phyloP scores from a whole-genome alignment of 1,140 invertebrate species.

The Drosophila saltans region DNA sequence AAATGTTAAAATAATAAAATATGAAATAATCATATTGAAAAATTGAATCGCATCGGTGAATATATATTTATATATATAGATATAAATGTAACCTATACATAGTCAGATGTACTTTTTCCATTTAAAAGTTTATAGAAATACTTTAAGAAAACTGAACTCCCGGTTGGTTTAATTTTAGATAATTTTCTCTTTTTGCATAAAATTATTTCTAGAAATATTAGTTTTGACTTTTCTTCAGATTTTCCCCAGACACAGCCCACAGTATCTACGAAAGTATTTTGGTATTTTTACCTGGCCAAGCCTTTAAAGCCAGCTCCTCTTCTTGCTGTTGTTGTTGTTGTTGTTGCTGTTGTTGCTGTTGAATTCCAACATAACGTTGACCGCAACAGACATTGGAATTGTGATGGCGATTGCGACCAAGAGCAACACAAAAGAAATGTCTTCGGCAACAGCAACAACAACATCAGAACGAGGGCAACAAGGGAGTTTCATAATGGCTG shows the following conservation, averaged over 20 bases:
- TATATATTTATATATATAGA: too few relatives aligned
- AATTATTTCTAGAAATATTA: too few relatives aligned
- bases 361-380: constrained; percentile 78
- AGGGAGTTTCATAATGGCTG: constrained; percentile 71
- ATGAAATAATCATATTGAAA: too few relatives aligned
- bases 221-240: constrained; percentile 2
- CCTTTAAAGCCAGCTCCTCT: constrained; percentile 53
- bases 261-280: constrained; percentile 11
- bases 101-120: too few relatives aligned
- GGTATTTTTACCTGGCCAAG: constrained; percentile 69
- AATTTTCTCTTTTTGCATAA: too few relatives aligned
- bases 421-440: constrained; percentile 59
- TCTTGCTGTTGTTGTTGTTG: constrained; percentile 27
- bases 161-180: too few relatives aligned
- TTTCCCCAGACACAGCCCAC: constrained; percentile 11
- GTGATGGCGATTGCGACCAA: constrained; percentile 46
- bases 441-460: constrained; percentile 39
- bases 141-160: too few relatives aligned
- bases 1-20: too few relatives aligned
- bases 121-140: too few relatives aligned
- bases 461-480: constrained; percentile 13
- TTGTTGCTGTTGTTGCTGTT: constrained; percentile 49
- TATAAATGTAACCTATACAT: too few relatives aligned
- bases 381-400: constrained; percentile 71
- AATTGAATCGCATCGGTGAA: too few relatives aligned